Conservation (phyloP, 2,888 invertebrate genomes). For the Imbricaverruca yamaguchii region DNA sequence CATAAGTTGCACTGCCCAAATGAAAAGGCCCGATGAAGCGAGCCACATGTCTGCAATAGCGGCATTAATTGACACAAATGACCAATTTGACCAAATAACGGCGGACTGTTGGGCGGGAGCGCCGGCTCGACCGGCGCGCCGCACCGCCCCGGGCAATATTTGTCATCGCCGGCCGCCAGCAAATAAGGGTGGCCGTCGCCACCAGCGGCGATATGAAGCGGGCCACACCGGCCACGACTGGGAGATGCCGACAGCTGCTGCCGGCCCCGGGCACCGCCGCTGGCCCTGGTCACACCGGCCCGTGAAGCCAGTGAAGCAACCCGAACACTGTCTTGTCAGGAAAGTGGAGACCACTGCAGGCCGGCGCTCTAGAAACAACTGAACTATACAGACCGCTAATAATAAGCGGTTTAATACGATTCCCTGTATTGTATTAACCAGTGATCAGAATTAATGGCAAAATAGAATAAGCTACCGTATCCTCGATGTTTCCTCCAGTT, state of each 20-base stretch:
- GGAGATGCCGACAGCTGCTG: neutral
- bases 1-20: constrained; percentile 18
- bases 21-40: constrained; percentile 20
- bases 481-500: too few species aligned
- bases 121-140: neutral
- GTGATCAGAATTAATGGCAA: too few species aligned
- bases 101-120: neutral
- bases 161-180: constrained; percentile 13
- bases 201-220: neutral
- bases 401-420: too few species aligned
- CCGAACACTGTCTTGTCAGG: too few species aligned
- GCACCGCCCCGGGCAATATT: neutral
- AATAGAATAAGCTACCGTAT: too few species aligned
- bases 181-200: neutral
- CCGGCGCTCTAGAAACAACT: too few species aligned
- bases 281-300: too few species aligned
- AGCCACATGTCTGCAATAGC: constrained; percentile 20
- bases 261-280: neutral
- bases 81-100: constrained; percentile 20
- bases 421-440: too few species aligned
- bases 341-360: too few species aligned
- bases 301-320: too few species aligned
- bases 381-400: too few species aligned
- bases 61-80: constrained; percentile 24
- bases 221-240: neutral